Evolutionary conservation across 2,797 vertebrate species (phyloP), one percentile per base, ranked within the genome.

Genomic region (Diglossa cyanea): DNA sequence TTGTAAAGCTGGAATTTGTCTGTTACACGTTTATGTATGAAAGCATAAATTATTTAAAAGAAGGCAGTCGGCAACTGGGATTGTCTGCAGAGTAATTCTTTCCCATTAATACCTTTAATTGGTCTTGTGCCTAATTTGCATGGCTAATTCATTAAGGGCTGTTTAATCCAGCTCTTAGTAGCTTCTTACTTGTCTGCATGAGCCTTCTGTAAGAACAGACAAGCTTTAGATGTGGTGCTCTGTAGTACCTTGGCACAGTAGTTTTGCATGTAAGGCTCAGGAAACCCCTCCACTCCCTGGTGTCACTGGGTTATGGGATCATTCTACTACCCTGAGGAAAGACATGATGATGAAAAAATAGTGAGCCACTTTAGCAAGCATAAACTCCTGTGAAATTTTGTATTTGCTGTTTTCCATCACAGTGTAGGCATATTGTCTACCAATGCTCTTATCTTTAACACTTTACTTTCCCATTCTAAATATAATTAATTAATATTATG

Each of bases 211-310:
- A n/a, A 58, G 60, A 65, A 39, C 8, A 53, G 31, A 19, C 3
- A 42, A 50, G 10, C 13, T 68, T 67, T 81, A 44, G n/a, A 24
- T 30, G 13, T 0, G 0, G 8, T 39, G 11, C 30, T 61, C 4
- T 20, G 0, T 17, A 53, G n/a, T 61, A 24, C 44, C 50, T 54
- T 60, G n/a, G 4, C 39, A 11, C 4, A 50, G 10, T 3, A 47
- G 44, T 10, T 39, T 19, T 3, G 6, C 4, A 2, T 11, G 12
- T 13, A 63, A 24, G 2, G 2, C 30, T 11, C 21, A 84, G 50
- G 21, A 65, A 54, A 44, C 17, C 21, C 17, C 23, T 54, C 20
- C 11, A 62, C 21, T 73, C 10, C 31, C 31, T 42, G 16, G 2
- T 54, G 5, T 57, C 14, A 3, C 6, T 33, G 23, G 40, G 40